phyloP scores from a whole-genome alignment of 2,113 vertebrate genomes.

The Oncorhynchus gorbuscha region DNA sequence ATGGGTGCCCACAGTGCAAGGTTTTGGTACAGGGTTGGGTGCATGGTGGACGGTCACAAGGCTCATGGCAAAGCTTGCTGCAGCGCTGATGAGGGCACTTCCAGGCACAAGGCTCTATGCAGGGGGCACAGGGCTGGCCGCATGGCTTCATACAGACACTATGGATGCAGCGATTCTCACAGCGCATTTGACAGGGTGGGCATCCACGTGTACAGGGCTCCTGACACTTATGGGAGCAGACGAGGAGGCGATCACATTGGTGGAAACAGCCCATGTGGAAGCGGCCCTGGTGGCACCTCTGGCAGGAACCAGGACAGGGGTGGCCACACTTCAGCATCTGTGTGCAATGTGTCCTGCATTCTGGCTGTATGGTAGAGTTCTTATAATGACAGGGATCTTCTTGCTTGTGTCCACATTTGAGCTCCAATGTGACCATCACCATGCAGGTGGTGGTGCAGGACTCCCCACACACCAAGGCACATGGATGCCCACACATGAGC shows the following conservation, averaged over 20 bases:
- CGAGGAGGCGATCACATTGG: conserved; percentile 74
- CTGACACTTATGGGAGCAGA: conserved; percentile 85
- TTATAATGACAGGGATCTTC: conserved; percentile 70
- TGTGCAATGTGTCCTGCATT: conserved; percentile 71
- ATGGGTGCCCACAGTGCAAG: conserved; percentile 83
- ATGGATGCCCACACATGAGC: conserved; percentile 81
- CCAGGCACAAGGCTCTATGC: conserved; percentile 85
- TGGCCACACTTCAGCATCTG: conserved; percentile 81
- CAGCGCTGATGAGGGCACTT: conserved; percentile 84
- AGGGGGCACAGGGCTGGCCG: conserved; percentile 80
- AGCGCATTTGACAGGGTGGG: conserved; percentile 77
- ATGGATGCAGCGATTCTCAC: conserved; percentile 87
- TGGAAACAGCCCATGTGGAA: conserved; percentile 78
- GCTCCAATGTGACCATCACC: conserved; percentile 56
- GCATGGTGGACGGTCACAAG: conserved; percentile 85
- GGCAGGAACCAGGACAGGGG: conserved; percentile 79
- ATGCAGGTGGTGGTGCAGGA: conserved; percentile 71
- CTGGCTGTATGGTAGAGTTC: neutral
- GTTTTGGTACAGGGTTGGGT: conserved; percentile 73
- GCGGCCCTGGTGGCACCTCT: conserved; percentile 81
- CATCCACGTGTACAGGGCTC: conserved; percentile 81
- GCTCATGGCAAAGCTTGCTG: conserved; percentile 84
- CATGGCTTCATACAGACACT: conserved; percentile 84
- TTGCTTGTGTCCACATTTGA: conserved; percentile 83
- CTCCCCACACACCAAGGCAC: conserved; percentile 75